Evolutionary conservation across 1,140 invertebrate species (phyloP), one percentile per base, ranked within the genome.

Genomic region (Neoseiulus cucumeris): DNA sequence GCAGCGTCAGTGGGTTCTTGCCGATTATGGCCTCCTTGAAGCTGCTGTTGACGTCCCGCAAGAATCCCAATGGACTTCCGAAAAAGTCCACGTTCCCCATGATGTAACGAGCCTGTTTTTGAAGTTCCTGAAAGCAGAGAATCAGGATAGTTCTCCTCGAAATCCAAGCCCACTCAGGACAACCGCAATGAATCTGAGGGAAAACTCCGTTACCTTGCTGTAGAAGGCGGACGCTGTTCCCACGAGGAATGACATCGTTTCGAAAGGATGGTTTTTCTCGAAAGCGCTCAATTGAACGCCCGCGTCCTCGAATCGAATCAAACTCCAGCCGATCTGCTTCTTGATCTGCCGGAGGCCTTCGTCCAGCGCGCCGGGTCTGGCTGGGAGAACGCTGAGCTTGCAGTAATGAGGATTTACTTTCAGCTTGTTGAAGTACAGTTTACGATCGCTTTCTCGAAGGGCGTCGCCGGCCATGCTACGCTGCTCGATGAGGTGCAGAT

Each of bases 301-400:
- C 1, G 93, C 94, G 77, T 98, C 91, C 79, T 98, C 94, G 77
- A 98, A 98, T 70, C 87, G 87, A 41, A 97, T 89, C 7, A 98
- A 76, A 28, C 87, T 90, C 4, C 95, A 79, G 1, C 88, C 87
- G 41, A 94, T 78, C 68, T 87, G 84, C 67, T 85, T 82, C 77
- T 97, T 97, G 7, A 97, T 83, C 64, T 78, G 76, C 67, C 83
- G 80, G 55, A 97, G 78, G 70, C 87, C 82, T 25, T 59, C 51
- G 22, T 59, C 0, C 80, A 73, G 1, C 85, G 80, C 64, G 97
- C 73, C 73, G 89, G 89, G 66, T 59, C 82, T 85, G 0, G 87
- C 83, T 9, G 91, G 94, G 22, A 85, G 79, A 68, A 94, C 87
- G 71, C 89, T 92, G 39, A 97, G 76, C 39, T 84, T 83, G 45